Evolutionary conservation across 2,113 vertebrate genomes (phyloP), one percentile per base, ranked within the genome.

Genomic region (Gobius niger): DNA sequence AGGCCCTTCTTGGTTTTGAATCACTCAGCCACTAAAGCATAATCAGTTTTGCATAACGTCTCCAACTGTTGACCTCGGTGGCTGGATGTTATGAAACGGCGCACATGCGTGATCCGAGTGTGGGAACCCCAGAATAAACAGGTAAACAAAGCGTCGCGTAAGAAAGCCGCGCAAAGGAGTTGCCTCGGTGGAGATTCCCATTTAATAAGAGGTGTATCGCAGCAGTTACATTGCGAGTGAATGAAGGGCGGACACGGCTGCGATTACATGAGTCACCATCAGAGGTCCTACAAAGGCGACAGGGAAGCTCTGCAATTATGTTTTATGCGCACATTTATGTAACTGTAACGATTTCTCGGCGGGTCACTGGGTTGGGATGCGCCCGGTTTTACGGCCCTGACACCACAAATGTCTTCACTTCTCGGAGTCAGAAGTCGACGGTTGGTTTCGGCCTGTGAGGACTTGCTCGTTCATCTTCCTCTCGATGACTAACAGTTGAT

Each of bases 401-500:
- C 18, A 40, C 53, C 24, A 34, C 53, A 56, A 56, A 56, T 56
- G 53, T 56, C 53, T 56, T 34, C 24, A 53, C 52, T 53, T 53
- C 52, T 53, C 49, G 15, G 52, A 18, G 52, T 11, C 16, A 53
- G 15, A 44, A 81, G 68, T 63, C 44, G 82, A 72, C 61, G 40
- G 61, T 68, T 75, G 70, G 47, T 74, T 74, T 47, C 73, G 57
- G 77, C 83, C 76, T 89, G 85, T 67, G 77, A 84, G 72, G 81
- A 78, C 83, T 83, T 88, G 87, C 71, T 85, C 84, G 52, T 73
- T 77, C 67, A 19, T 68, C 63, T 77, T 72, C 34, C 60, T 75
- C 47, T 7, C 60, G 75, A 50, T 90, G 86, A 89, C 85, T 87
- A 83, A 90, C 76, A 62, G 34, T 60, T 73, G 82, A 77, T 84